Evolutionary conservation across 2,113 vertebrate species (phyloP).

Genomic region (Prionailurus bengalensis): DNA sequence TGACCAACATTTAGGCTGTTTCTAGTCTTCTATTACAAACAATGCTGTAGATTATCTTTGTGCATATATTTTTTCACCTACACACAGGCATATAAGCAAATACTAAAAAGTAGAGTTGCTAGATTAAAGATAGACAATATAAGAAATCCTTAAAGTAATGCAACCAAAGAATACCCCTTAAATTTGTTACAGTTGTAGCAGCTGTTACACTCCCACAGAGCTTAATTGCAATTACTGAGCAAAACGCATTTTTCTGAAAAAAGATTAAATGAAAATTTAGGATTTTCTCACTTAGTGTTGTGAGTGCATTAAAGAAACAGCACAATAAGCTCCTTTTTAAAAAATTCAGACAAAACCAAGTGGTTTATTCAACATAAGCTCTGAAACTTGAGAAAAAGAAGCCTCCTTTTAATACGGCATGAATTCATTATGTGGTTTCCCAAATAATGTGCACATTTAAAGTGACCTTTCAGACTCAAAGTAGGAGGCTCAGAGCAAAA

Average conservation of each 20-base stretch:
- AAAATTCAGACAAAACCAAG: conserved; percentile 49
- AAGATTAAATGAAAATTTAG: conserved; percentile 36
- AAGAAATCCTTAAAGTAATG: conserved; percentile 1
- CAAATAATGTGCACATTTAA: conserved; percentile 51
- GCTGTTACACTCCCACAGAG: neutral
- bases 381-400: conserved; percentile 56
- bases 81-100: neutral
- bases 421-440: conserved; percentile 69
- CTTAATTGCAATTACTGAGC: neutral
- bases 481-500: conserved; percentile 53
- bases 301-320: neutral
- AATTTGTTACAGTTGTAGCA: neutral
- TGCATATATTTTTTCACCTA: neutral
- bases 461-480: conserved; percentile 68
- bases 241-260: conserved; percentile 36
- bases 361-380: conserved; percentile 41
- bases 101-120: neutral
- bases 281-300: neutral
- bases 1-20: neutral
- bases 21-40: neutral
- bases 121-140: neutral
- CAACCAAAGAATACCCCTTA: neutral
- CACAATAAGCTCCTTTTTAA: conserved; percentile 31
- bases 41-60: neutral
- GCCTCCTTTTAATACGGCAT: conserved; percentile 56